These are phyloP conservation scores for Aphaenogaster floridana DNA, from an alignment of 1,140 invertebrate species.

Conservation along the genomic window DNA sequence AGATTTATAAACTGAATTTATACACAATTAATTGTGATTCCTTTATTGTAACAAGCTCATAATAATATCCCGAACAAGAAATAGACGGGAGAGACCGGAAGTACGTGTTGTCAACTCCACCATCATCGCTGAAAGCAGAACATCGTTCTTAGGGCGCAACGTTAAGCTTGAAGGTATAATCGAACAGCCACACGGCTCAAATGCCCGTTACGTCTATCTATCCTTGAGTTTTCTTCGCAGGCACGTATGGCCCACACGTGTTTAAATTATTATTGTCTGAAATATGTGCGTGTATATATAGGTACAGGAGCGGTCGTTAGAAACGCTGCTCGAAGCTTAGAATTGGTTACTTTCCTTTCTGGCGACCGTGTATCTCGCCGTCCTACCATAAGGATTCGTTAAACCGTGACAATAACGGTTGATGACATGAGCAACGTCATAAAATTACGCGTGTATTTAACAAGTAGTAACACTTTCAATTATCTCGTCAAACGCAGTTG, in stretches of 20 bases:
- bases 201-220: slow-evolving; percentile 73
- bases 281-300: slow-evolving; percentile 69
- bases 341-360: slow-evolving; percentile 69
- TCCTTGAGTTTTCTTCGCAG: slow-evolving; percentile 68
- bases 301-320: slow-evolving; percentile 34
- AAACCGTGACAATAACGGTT: slow-evolving; percentile 65
- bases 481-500: slow-evolving; percentile 22
- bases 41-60: background rate
- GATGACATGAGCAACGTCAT: background rate
- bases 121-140: slow-evolving; percentile 39
- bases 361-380: slow-evolving; percentile 43
- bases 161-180: slow-evolving; percentile 63
- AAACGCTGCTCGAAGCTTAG: slow-evolving; percentile 62
- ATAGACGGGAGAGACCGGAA: slow-evolving; percentile 6
- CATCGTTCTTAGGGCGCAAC: slow-evolving; percentile 40
- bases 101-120: slow-evolving; percentile 22
- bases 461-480: slow-evolving; percentile 15
- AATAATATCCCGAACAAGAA: slow-evolving; percentile 4
- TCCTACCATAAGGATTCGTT: slow-evolving; percentile 65
- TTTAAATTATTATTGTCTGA: slow-evolving; percentile 84
- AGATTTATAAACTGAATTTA: background rate
- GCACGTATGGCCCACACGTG: slow-evolving; percentile 84
- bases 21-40: background rate
- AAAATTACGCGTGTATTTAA: background rate
- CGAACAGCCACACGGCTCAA: slow-evolving; percentile 66